Conservation (phyloP, 2,888 invertebrate genomes). For the Parnassius apollo region DNA sequence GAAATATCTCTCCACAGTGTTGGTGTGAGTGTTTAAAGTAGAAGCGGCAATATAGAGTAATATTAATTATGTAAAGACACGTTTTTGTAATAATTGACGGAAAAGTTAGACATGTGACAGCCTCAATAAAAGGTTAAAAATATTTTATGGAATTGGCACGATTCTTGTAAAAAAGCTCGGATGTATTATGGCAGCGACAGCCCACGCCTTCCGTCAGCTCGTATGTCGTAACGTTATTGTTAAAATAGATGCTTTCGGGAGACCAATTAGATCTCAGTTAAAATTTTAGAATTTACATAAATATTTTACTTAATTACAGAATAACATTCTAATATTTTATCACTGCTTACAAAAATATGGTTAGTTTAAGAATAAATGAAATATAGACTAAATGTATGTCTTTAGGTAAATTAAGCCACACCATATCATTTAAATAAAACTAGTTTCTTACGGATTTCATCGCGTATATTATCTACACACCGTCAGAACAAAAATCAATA, state of each 20-base stretch:
- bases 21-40: no score
- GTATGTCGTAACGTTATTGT: background rate
- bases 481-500: no score
- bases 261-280: no score
- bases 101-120: background rate
- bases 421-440: conserved; percentile 2
- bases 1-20: no score
- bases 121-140: background rate
- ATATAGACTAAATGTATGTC: conserved; percentile 6
- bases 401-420: conserved; percentile 13
- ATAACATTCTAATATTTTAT: background rate
- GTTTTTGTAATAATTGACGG: no score
- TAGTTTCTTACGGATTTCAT: no score
- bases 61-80: no score
- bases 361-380: conserved; percentile 3
- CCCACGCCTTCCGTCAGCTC: background rate
- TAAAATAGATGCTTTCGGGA: background rate
- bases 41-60: no score
- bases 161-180: background rate
- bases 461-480: no score
- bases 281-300: no score
- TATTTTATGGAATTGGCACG: conserved; percentile 1
- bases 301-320: no score
- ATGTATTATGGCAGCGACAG: background rate
- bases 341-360: background rate